Percentiles rank a stretch among this genome's conserved stretches.
Conservation (phyloP, 2,888 invertebrate genomes). For the Eupithecia abbreviata region DNA sequence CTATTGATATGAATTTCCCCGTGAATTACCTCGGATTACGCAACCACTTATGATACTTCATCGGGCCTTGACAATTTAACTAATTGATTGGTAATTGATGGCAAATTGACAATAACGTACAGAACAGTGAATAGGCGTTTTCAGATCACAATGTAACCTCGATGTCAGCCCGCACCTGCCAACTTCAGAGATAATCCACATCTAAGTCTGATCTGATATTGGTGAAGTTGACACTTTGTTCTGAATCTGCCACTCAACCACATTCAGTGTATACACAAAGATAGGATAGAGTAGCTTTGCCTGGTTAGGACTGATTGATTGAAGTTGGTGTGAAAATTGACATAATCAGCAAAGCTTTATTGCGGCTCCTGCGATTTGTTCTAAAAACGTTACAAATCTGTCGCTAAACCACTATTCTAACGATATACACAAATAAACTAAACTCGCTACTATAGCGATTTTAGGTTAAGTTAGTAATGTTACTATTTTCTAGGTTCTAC, state of each 20-base stretch:
- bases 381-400: background rate
- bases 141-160: slow-evolving; percentile 21
- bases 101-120: background rate
- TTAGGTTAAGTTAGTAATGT: background rate
- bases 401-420: background rate
- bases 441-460: background rate
- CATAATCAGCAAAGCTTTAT: background rate
- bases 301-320: background rate
- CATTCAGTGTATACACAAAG: background rate
- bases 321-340: background rate
- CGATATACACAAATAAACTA: background rate
- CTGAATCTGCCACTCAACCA: slow-evolving; percentile 9
- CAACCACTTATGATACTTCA: background rate
- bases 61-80: slow-evolving; percentile 2
- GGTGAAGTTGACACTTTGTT: slow-evolving; percentile 2
- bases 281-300: background rate
- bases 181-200: slow-evolving; percentile 16
- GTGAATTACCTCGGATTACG: background rate
- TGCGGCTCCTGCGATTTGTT: background rate
- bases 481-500: too few relatives aligned
- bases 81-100: background rate
- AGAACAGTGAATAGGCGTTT: slow-evolving; percentile 15
- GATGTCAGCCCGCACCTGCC: slow-evolving; percentile 32
- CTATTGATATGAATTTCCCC: background rate
- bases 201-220: background rate